Evolutionary conservation across 2,113 vertebrate species (phyloP).

Genomic region (Thinocorus orbignyianus): DNA sequence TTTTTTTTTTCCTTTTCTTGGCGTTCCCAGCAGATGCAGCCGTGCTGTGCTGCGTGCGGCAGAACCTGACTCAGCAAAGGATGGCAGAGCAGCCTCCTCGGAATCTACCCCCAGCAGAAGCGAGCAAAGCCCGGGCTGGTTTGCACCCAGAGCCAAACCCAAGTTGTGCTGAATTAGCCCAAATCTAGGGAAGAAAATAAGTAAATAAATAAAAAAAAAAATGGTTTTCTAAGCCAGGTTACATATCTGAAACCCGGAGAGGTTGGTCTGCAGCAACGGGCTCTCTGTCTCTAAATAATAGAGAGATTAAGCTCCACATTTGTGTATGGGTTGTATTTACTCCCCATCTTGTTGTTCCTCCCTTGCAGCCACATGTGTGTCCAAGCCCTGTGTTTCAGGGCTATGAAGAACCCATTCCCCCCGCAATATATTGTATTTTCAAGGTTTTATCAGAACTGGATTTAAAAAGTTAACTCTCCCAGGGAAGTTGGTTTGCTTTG

Average conservation of each 20-base stretch:
- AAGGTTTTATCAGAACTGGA: neutral
- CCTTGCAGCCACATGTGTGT: neutral
- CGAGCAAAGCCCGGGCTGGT: neutral
- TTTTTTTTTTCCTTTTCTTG: neutral
- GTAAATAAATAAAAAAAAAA: too few relatives aligned
- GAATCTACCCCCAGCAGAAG: neutral
- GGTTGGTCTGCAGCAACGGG: neutral
- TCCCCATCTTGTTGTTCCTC: neutral
- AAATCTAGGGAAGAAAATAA: neutral
- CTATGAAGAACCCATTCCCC: neutral
- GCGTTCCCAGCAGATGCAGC: neutral
- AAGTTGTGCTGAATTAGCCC: neutral
- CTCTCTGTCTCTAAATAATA: neutral
- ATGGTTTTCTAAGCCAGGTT: neutral
- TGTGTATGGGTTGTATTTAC: neutral
- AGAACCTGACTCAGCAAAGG: constrained; percentile 58
- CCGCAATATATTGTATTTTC: fast-evolving
- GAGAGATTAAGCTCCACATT: neutral
- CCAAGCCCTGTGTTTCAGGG: fast-evolving
- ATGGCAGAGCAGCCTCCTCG: neutral
- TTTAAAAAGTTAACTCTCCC: neutral
- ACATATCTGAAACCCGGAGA: fast-evolving
- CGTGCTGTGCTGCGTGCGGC: neutral
- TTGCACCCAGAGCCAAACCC: neutral
- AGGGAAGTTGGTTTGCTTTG: neutral